Evolutionary conservation across 2,797 vertebrate species (phyloP).

Genomic region (Acanthurus leucopareius): DNA sequence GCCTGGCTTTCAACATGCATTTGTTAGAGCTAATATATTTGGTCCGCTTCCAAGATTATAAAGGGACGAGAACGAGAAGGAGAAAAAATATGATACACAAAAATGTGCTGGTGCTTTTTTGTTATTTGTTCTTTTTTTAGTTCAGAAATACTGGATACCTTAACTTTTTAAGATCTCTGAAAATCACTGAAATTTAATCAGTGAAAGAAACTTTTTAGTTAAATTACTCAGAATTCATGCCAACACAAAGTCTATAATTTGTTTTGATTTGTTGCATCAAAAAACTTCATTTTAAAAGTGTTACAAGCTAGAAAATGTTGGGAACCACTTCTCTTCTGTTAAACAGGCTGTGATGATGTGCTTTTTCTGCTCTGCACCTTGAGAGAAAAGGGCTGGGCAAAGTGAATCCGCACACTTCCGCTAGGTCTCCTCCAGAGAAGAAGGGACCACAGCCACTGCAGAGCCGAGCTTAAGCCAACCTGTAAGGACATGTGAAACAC

Average conservation of each 20-base stretch:
- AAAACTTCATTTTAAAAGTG: conserved; percentile 9
- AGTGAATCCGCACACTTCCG: conserved; percentile 88
- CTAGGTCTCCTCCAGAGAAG: conserved; percentile 71
- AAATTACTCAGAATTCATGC: neutral
- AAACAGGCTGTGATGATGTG: conserved; percentile 1
- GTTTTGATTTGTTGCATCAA: neutral
- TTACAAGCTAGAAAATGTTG: neutral
- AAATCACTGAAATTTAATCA: neutral
- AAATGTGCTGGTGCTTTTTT: neutral
- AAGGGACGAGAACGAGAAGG: neutral
- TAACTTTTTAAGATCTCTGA: neutral
- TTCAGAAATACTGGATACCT: neutral
- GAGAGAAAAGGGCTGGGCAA: conserved; percentile 93
- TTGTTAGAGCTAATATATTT: conserved; percentile 20
- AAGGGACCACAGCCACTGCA: conserved; percentile 65
- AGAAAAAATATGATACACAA: neutral
- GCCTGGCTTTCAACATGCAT: neutral
- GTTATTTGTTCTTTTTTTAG: neutral
- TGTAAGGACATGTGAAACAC: conserved; percentile 53
- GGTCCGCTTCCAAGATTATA: conserved; percentile 1
- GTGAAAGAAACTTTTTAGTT: neutral
- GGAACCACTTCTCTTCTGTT: neutral
- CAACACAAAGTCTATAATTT: neutral
- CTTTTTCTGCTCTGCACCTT: conserved; percentile 81
- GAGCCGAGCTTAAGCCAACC: conserved; percentile 68